Base-by-base conservation (phyloP, 2,113 vertebrate species). In the Mirza zaza region DNA sequence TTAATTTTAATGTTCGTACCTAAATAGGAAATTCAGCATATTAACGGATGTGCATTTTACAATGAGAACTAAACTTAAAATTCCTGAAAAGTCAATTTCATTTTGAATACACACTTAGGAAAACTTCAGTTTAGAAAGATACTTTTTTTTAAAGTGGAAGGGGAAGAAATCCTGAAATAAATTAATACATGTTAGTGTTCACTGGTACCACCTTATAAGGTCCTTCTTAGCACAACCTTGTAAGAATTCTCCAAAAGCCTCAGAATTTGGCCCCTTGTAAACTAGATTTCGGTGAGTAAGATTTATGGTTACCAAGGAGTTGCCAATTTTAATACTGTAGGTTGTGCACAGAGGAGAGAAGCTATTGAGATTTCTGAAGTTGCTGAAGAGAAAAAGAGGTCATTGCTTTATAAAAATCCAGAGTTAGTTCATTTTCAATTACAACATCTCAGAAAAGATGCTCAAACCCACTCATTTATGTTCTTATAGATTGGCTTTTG, bases 121-220 rank as follows among this genome's bases (percentile, higher is more conserved):
- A 91, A 13, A 52, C 25, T 96, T 88, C 79, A 67, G 5, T 82
- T 89, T 94, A 85, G 15, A 86, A 73, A 94, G 52, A 82, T 34
- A 42, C 6, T 57, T 57, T 57, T 17, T 86, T 83, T 59, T 36
- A 88, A 75, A 73, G 25, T 80, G 5, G 48, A 25, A 89, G 94
- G 42, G 34, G 27, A 92, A 88, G n/a, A 68, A 75, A 25, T 5
- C 14, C 42, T 50, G 15, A 79, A 77, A 61, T 87, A 84, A 85
- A 88, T 48, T 23, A 91, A 86, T n/a, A 18, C 12, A 36, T 45
- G 42, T 68, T 65, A 45, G 17, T 23, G 11, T 67, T 76, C 57
- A 67, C 8, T 21, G 45, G 12, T 91, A 85, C 7, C 50, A 17
- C 57, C n/a, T 77, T 77, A 13, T 8, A 77, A 85, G 14, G 29